These are phyloP conservation scores for Lepidotrigona ventralis DNA, from an alignment of 1,140 invertebrate species.

Conservation along the genomic window DNA sequence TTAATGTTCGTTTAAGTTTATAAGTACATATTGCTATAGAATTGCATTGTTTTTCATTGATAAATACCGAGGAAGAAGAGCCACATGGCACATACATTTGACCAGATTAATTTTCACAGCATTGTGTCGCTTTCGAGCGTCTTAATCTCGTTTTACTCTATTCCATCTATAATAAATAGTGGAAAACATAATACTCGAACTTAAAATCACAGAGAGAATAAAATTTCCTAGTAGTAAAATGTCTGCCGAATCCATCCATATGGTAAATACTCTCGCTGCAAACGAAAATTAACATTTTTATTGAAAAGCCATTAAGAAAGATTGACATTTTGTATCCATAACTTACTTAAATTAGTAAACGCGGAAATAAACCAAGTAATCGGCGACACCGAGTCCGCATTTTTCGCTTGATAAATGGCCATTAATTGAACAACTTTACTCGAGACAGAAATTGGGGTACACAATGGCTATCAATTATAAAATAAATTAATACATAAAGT, in stretches of 20 bases:
- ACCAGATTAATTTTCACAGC: constrained; percentile 22
- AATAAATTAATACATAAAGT: not conserved
- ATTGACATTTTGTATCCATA: not conserved
- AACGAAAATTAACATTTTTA: constrained; percentile 39
- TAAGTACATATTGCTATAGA: not conserved
- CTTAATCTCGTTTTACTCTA: constrained; percentile 66
- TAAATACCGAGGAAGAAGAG: constrained; percentile 8
- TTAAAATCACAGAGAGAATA: constrained; percentile 75
- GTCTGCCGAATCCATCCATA: constrained; percentile 80
- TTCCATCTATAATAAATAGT: constrained; percentile 73
- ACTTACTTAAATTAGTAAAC: constrained; percentile 85
- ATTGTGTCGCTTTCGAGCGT: not conserved
- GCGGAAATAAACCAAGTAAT: constrained; percentile 86
- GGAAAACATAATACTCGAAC: constrained; percentile 75
- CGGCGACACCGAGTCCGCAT: constrained; percentile 84
- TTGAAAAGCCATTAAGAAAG: not conserved
- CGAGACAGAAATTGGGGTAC: constrained; percentile 85
- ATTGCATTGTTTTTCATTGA: not conserved
- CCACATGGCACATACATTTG: not conserved
- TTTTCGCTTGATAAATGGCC: constrained; percentile 82
- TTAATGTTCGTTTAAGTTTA: not conserved
- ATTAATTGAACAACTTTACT: constrained; percentile 85
- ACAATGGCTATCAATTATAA: constrained; percentile 82
- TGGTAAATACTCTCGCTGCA: constrained; percentile 79
- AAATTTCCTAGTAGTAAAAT: constrained; percentile 77